Evolutionary conservation across 92 coral and sea anemone species (phyloP), one percentile per base, ranked within the genome.

Genomic region (Hydrozoanthus gracilis): DNA sequence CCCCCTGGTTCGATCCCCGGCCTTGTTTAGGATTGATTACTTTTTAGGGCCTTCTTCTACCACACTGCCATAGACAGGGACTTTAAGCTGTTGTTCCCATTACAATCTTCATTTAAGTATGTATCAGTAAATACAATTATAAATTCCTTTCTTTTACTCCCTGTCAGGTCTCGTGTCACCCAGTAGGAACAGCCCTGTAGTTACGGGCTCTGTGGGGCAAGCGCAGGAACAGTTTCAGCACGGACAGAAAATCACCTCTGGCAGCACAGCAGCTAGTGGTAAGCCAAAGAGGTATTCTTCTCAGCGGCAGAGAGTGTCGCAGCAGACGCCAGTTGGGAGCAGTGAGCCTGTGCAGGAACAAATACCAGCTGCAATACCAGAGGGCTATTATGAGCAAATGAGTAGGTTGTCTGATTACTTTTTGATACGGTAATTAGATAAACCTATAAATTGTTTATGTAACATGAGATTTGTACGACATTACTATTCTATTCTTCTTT

Each of bases 241-340:
- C 4, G 52, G 55, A 44, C 70, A 79, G 17, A 80, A 79, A 65
- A 45, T 12, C 62, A 10, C 44, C 6, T 44, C 62, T 9, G 16
- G 60, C 44, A 64, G 55, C 39, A 79, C 86, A 35, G 86, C 89
- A 20, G 73, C 86, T 58, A 67, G 90, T 8, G 87, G 90, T 12
- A 95, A 95, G 86, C 92, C 93, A 18, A 96, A 96, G 87, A 93
- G 99, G 0, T 96, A 96, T 82, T 96, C 99, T 13, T 92, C 98
- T 49, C 99, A 95, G 75, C 92, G 99, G n/a, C 99, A 96, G 86
- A 89, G 96, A 68, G 89, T 86, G 7, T 74, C 92, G 52, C 98
- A 94, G 44, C 98, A 83, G 55, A 77, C 82, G 47, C 89, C 87
- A 4, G 92, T 86, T 14, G 75, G 86, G 12, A 79, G 82, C 6